Evolutionary conservation across 2,113 vertebrate species (phyloP).

Genomic region (Pelodiscus sinensis): DNA sequence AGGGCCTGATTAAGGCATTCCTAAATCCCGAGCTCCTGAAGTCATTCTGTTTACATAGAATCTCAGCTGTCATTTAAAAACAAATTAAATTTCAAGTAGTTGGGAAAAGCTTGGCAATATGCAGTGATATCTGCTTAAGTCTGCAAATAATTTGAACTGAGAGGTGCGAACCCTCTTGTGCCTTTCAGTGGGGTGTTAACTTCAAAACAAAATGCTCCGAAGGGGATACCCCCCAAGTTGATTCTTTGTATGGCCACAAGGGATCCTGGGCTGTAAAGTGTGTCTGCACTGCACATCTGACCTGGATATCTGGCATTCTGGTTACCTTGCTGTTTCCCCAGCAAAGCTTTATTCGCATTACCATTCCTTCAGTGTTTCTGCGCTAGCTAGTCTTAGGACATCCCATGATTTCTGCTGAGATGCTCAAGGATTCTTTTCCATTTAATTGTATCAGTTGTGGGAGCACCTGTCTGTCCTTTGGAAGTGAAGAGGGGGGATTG

Average conservation of each 20-base stretch:
- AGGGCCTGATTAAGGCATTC: background rate
- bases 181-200: background rate
- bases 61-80: background rate
- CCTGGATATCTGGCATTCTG: background rate
- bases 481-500: background rate
- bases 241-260: background rate
- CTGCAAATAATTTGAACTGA: background rate
- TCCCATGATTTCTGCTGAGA: background rate
- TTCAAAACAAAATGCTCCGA: background rate
- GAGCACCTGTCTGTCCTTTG: background rate
- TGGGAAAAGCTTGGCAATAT: background rate
- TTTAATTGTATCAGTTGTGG: background rate
- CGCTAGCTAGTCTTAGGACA: background rate
- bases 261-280: background rate
- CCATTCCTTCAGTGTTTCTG: background rate
- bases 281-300: background rate
- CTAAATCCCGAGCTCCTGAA: background rate
- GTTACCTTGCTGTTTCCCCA: background rate
- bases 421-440: background rate
- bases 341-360: background rate
- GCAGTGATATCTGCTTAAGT: background rate
- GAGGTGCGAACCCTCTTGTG: background rate
- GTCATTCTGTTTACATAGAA: background rate
- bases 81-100: fast-evolving
- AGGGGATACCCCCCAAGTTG: background rate